These are phyloP conservation scores for Lates japonicus DNA, from an alignment of 2,797 vertebrate genomes.

Conservation along the genomic window DNA sequence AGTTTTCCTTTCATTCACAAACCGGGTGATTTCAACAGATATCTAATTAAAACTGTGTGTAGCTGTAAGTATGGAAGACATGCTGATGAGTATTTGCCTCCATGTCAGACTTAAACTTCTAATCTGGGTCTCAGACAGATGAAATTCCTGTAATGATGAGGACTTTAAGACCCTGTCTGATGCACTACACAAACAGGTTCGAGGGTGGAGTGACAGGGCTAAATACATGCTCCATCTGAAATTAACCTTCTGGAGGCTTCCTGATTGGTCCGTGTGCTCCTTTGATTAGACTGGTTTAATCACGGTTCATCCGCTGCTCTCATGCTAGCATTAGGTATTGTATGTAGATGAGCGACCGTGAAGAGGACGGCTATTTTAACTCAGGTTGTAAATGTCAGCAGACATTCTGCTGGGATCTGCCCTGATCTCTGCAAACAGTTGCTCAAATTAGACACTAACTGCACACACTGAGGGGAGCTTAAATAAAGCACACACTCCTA, in stretches of 20 bases:
- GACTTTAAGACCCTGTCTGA: background rate
- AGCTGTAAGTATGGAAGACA: background rate
- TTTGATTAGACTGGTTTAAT: slow-evolving; percentile 34
- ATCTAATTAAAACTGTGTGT: background rate
- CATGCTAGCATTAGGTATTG: slow-evolving; percentile 6
- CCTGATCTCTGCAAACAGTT: slow-evolving; percentile 60
- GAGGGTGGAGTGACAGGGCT: slow-evolving; percentile 12
- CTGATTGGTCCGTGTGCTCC: slow-evolving; percentile 1
- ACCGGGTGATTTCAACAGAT: background rate
- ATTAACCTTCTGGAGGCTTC: background rate
- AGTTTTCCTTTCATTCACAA: background rate
- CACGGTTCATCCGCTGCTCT: slow-evolving; percentile 31
- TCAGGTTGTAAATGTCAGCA: slow-evolving; percentile 43
- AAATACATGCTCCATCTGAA: slow-evolving; percentile 14
- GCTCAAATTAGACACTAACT: slow-evolving; percentile 38
- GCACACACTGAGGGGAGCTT: background rate
- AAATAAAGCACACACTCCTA: background rate
- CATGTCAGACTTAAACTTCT: slow-evolving; percentile 4
- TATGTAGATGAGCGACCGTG: slow-evolving; percentile 25
- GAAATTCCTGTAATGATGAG: slow-evolving; percentile 29
- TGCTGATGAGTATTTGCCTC: slow-evolving; percentile 6
- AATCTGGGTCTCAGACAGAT: slow-evolving; percentile 26
- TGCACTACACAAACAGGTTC: slow-evolving; percentile 7
- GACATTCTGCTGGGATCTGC: slow-evolving; percentile 25
- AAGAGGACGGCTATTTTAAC: slow-evolving; percentile 37